A percentile compares a stretch with the other conserved stretches of the same genome.
phyloP scores from a whole-genome alignment of 1,140 invertebrate genomes.

The Drosophila oshimai region DNA sequence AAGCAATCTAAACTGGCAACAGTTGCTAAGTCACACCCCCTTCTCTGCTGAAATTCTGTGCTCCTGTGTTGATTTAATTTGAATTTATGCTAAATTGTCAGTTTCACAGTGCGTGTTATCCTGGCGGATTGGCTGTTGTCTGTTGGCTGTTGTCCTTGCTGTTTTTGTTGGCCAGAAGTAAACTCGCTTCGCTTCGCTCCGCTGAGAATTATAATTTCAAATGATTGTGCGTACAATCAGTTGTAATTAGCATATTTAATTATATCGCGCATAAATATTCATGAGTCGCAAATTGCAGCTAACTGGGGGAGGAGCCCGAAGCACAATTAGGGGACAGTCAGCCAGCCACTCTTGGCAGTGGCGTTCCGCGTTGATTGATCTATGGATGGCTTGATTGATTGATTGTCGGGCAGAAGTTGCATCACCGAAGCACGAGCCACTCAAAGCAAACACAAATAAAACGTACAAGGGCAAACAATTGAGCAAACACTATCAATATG shows the following conservation, averaged over 20 bases:
- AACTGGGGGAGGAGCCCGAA: slow-evolving; percentile 32
- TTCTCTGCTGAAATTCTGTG: slow-evolving; percentile 3
- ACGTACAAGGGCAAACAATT: slow-evolving; percentile 39
- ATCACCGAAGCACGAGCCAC: slow-evolving; percentile 3
- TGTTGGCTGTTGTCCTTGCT: slow-evolving; percentile 7
- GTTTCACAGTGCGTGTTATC: slow-evolving; percentile 71
- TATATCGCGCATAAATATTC: slow-evolving; percentile 75
- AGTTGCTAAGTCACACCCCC: slow-evolving; percentile 41
- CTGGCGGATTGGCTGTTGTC: slow-evolving; percentile 39
- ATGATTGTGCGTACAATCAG: slow-evolving; percentile 80
- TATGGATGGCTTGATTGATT: slow-evolving; percentile 40
- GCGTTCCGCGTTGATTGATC: slow-evolving; percentile 22
- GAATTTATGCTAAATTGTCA: slow-evolving; percentile 78
- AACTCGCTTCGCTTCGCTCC: neutral
- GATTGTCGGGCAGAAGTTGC: slow-evolving; percentile 11
- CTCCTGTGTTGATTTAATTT: slow-evolving; percentile 63
- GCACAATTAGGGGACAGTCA: slow-evolving; percentile 1
- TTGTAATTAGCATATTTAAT: slow-evolving; percentile 80
- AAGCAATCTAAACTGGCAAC: slow-evolving; percentile 61
- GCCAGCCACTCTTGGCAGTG: neutral
- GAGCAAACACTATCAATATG: slow-evolving; percentile 72
- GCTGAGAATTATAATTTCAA: slow-evolving; percentile 73
- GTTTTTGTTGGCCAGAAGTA: slow-evolving; percentile 3
- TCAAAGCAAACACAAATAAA: slow-evolving; percentile 42
- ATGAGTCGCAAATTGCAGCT: slow-evolving; percentile 68